Evolutionary conservation across 2,888 invertebrate species (phyloP).

Genomic region (Rhagophthalmus giganteus): DNA sequence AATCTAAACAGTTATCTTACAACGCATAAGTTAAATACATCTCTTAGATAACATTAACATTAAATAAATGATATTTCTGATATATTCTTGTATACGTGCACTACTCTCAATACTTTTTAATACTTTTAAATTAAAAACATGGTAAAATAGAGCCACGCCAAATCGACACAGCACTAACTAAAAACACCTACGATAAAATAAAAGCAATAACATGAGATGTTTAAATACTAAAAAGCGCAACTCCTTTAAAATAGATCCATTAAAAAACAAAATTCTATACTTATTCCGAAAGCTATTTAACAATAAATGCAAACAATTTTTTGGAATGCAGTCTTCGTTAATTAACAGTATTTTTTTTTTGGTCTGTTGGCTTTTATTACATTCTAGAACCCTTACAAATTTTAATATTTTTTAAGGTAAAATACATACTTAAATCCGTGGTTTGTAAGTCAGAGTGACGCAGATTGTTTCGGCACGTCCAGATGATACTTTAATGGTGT

Average conservation of each 20-base stretch:
- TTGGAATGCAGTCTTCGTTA: slow-evolving; percentile 38
- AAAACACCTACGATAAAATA: too few species aligned
- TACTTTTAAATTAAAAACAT: too few species aligned
- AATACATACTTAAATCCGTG: slow-evolving; percentile 51
- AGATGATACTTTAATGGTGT: slow-evolving; percentile 20
- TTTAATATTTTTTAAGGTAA: too few species aligned
- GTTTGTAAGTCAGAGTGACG: slow-evolving; percentile 55
- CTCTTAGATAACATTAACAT: slow-evolving; percentile 13
- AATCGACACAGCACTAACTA: too few species aligned
- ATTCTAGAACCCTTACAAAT: slow-evolving; percentile 1
- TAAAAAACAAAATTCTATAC: too few species aligned
- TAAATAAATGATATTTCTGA: slow-evolving; percentile 5
- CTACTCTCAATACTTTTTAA: background rate
- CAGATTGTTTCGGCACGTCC: slow-evolving; percentile 51
- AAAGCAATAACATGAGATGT: background rate
- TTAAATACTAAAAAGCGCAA: background rate
- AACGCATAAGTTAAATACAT: slow-evolving; percentile 12
- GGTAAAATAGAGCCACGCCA: too few species aligned
- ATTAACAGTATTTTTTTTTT: slow-evolving; percentile 24
- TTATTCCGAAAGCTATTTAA: slow-evolving; percentile 16
- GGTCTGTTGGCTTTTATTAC: slow-evolving; percentile 15
- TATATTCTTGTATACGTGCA: slow-evolving; percentile 8
- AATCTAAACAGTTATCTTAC: slow-evolving; percentile 21
- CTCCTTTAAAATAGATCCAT: too few species aligned
- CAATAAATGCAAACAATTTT: slow-evolving; percentile 29